These are phyloP conservation scores for Tenthredo amoena DNA, from an alignment of 2,888 invertebrate genomes.

Conservation along the genomic window DNA sequence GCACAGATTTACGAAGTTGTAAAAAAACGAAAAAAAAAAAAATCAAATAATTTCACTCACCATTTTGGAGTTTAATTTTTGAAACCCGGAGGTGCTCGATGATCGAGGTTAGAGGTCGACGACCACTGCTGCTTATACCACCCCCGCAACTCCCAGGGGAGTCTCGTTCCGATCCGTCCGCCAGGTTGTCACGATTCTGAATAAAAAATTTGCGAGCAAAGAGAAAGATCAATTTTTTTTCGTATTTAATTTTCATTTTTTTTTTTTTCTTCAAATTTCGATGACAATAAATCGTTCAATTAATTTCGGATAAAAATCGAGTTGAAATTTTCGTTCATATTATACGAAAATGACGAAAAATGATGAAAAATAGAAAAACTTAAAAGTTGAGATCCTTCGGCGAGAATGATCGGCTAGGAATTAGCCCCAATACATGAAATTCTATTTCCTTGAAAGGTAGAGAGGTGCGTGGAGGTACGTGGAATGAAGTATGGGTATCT, in stretches of 20 bases:
- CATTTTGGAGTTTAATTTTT: conserved; percentile 72
- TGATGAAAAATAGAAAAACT: background rate
- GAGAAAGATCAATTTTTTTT: background rate
- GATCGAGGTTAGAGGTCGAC: conserved; percentile 74
- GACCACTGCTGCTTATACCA: conserved; percentile 69
- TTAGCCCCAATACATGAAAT: conserved; percentile 39
- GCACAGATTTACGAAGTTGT: too few species aligned
- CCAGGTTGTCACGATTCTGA: conserved; percentile 75
- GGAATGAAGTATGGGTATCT: background rate
- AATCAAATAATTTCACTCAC: conserved; percentile 65
- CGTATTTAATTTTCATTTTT: too few species aligned
- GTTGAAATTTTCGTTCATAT: too few species aligned
- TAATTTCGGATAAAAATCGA: too few species aligned
- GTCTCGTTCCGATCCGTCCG: conserved; percentile 74
- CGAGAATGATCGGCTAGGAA: conserved; percentile 27
- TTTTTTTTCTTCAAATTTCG: too few species aligned
- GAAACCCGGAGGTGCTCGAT: conserved; percentile 74
- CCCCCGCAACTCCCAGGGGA: conserved; percentile 73
- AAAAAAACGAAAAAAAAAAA: too few species aligned
- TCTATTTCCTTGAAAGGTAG: conserved; percentile 32
- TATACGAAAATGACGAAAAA: background rate
- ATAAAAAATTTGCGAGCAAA: conserved; percentile 53
- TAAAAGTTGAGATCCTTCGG: background rate
- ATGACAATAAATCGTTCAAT: too few species aligned
- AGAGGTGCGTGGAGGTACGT: background rate